A percentile compares a stretch with the other conserved stretches of the same genome.
These are phyloP conservation scores for Lepetodrilus schrolli DNA, from an alignment of 2,888 invertebrate species.

Conservation along the genomic window DNA sequence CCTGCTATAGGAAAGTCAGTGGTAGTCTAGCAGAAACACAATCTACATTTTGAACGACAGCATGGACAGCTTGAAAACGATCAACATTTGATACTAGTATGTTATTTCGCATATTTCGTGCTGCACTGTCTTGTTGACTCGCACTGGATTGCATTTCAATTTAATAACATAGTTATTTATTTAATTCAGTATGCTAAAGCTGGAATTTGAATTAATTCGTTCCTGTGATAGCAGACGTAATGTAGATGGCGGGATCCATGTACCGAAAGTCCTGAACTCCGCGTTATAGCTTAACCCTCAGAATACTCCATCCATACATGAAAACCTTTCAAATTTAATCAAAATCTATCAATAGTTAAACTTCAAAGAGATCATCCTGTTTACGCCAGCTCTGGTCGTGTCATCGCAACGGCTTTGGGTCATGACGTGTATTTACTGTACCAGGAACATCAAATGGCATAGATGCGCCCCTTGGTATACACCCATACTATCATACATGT, in stretches of 20 bases:
- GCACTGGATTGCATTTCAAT: no score
- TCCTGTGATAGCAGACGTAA: not conserved
- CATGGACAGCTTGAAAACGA: no score
- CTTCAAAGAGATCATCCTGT: conserved; percentile 5
- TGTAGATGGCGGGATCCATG: not conserved
- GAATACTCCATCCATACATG: not conserved
- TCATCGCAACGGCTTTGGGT: not conserved
- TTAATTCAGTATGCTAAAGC: no score
- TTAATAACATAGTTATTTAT: no score
- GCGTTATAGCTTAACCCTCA: not conserved
- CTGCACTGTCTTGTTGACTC: no score
- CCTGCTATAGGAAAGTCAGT: no score
- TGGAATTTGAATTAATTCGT: no score
- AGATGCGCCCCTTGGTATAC: not conserved
- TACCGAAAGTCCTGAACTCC: not conserved
- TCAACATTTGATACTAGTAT: no score
- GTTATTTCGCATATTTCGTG: no score
- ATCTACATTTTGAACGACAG: no score
- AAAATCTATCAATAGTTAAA: conserved; percentile 23
- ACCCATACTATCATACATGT: conserved; percentile 9
- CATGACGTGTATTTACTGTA: not conserved
- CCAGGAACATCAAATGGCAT: not conserved
- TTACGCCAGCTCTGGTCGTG: conserved; percentile 4
- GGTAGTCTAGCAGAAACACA: no score
- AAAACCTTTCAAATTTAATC: not conserved